Percentiles rank a stretch among this genome's conserved stretches.
Evolutionary conservation across 2,888 invertebrate species (phyloP).

Genomic region (Cancer borealis): DNA sequence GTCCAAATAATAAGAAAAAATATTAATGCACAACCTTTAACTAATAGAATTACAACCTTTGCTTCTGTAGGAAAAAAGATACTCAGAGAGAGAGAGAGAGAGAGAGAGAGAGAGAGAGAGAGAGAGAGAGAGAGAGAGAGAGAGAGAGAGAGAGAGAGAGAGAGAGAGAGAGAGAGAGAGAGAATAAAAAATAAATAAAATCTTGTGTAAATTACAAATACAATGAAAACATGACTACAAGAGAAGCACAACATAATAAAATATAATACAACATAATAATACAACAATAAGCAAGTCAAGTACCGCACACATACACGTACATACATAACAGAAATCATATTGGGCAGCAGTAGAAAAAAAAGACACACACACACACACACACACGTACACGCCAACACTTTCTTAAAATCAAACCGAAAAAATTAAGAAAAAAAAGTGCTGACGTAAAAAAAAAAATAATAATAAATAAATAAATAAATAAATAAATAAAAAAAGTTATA

Average conservation of each 20-base stretch:
- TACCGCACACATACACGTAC: neutral
- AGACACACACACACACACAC: neutral
- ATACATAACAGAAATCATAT: neutral
- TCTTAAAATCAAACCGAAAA: neutral
- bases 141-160: conserved; percentile 13
- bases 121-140: conserved; percentile 17
- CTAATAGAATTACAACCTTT: too few species aligned
- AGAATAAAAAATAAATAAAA: neutral
- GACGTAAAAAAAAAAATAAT: neutral
- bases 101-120: conserved; percentile 41
- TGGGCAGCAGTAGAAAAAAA: neutral
- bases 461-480: conserved; percentile 22
- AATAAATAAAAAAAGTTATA: conserved; percentile 22
- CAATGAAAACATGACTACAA: neutral
- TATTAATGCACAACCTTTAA: too few species aligned
- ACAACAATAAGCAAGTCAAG: neutral
- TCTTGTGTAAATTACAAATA: neutral
- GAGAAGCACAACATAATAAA: neutral
- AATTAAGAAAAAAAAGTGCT: neutral
- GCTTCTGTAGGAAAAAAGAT: neutral
- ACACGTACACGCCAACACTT: neutral
- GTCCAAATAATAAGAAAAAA: too few species aligned
- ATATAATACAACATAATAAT: neutral
- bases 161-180: conserved; percentile 43
- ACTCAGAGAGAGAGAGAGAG: neutral